phyloP scores from a whole-genome alignment of 2,113 vertebrate species.

The Microcebus jonahi region DNA sequence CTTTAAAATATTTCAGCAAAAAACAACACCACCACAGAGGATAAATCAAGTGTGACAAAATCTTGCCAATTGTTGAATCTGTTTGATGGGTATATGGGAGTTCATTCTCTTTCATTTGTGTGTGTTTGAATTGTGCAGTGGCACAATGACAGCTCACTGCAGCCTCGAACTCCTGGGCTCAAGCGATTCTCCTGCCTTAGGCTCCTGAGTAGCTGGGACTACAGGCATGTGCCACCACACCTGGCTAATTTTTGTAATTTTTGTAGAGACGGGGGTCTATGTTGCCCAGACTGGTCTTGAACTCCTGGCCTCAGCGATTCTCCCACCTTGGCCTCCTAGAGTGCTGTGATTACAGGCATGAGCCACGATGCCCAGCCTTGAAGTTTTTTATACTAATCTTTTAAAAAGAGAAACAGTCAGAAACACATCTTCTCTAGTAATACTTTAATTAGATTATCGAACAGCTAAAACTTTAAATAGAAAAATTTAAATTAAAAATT shows the following conservation, averaged over 20 bases:
- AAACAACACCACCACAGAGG: not conserved
- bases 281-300: too few species aligned
- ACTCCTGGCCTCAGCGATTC: too few species aligned
- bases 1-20: not conserved
- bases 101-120: not conserved
- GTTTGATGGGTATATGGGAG: not conserved
- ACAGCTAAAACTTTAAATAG: not conserved
- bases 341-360: too few species aligned
- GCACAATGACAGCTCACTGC: too few species aligned
- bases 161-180: too few species aligned
- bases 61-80: not conserved
- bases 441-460: not conserved
- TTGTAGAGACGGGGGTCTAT: too few species aligned
- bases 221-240: too few species aligned
- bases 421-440: not conserved
- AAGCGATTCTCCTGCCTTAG: too few species aligned
- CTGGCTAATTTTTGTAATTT: too few species aligned
- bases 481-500: not conserved
- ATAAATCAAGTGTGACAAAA: not conserved
- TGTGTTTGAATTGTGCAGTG: not conserved
- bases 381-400: not conserved
- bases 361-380: not conserved
- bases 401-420: not conserved
- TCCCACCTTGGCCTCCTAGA: too few species aligned
- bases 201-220: too few species aligned